Conservation (phyloP, 2,888 invertebrate species). For the Leptopterna dolabrata region DNA sequence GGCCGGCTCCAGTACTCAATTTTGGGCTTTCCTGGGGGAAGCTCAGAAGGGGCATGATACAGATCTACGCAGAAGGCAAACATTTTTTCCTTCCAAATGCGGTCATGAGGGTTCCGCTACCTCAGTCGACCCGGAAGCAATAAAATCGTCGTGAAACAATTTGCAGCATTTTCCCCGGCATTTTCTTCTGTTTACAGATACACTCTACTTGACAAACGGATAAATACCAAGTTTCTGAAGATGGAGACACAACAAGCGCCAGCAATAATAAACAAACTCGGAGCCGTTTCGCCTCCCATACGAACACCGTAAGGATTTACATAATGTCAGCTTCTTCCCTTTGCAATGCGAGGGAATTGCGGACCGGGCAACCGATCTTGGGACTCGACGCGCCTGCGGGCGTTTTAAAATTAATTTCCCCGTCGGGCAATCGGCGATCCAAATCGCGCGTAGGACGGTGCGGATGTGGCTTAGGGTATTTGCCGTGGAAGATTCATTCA, state of each 20-base stretch:
- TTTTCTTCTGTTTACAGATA: too few relatives aligned
- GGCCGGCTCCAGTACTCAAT: too few relatives aligned
- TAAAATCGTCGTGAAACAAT: too few relatives aligned
- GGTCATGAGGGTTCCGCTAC: too few relatives aligned
- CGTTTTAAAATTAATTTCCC: not conserved
- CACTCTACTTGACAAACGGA: too few relatives aligned
- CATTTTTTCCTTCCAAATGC: too few relatives aligned
- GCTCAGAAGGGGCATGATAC: too few relatives aligned
- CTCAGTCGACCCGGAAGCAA: too few relatives aligned
- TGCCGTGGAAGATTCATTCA: not conserved
- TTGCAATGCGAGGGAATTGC: not conserved
- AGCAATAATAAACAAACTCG: not conserved
- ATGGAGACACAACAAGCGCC: not conserved
- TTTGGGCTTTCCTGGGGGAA: too few relatives aligned
- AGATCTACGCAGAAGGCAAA: too few relatives aligned
- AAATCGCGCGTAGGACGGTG: not conserved
- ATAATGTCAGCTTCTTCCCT: not conserved
- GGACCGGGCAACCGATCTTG: not conserved
- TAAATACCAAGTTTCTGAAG: too few relatives aligned
- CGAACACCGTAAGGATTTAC: not conserved
- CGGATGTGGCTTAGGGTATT: not conserved
- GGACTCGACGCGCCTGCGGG: not conserved
- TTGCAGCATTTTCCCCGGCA: too few relatives aligned
- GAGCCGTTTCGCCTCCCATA: not conserved
- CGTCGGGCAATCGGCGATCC: not conserved